A percentile compares a stretch with the other conserved stretches of the same genome.
These are phyloP conservation scores for Sceloporus tristichus DNA, from an alignment of 2,113 vertebrate genomes.

Conservation along the genomic window DNA sequence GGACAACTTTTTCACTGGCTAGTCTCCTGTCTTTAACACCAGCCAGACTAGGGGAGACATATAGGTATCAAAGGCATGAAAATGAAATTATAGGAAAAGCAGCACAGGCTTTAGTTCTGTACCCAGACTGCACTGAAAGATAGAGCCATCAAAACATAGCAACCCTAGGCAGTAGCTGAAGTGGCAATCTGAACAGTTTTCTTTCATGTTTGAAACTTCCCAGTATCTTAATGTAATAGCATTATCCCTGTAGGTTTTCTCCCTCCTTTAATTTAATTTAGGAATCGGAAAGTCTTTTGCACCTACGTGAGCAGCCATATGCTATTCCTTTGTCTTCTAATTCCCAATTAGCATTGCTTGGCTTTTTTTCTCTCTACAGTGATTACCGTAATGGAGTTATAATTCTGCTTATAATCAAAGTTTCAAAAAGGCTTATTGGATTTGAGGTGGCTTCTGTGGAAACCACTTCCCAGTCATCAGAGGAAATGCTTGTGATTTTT, in stretches of 20 bases:
- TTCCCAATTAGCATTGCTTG: constrained; percentile 75
- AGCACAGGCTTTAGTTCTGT: background rate
- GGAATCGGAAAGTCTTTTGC: constrained; percentile 66
- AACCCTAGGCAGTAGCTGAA: background rate
- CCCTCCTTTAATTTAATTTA: constrained; percentile 72
- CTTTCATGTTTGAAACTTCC: constrained; percentile 10
- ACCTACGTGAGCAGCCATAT: constrained; percentile 64
- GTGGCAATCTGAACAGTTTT: background rate
- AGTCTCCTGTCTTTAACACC: background rate
- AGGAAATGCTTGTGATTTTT: constrained; percentile 52
- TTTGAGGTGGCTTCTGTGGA: constrained; percentile 62
- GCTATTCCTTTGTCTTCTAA: constrained; percentile 75
- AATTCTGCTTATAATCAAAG: constrained; percentile 74
- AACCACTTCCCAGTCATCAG: constrained; percentile 59
- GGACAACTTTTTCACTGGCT: background rate
- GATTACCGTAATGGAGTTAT: constrained; percentile 72
- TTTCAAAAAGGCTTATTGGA: constrained; percentile 65
- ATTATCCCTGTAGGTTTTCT: constrained; percentile 39
- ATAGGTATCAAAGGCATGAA: background rate
- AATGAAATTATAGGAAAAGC: constrained; percentile 11
- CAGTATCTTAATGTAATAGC: constrained; percentile 41
- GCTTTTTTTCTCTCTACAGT: constrained; percentile 49
- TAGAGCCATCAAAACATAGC: background rate
- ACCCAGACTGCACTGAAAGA: background rate
- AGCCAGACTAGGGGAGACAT: background rate